Conservation (phyloP, 1,140 invertebrate genomes). For the Sminthurides bifidus region DNA sequence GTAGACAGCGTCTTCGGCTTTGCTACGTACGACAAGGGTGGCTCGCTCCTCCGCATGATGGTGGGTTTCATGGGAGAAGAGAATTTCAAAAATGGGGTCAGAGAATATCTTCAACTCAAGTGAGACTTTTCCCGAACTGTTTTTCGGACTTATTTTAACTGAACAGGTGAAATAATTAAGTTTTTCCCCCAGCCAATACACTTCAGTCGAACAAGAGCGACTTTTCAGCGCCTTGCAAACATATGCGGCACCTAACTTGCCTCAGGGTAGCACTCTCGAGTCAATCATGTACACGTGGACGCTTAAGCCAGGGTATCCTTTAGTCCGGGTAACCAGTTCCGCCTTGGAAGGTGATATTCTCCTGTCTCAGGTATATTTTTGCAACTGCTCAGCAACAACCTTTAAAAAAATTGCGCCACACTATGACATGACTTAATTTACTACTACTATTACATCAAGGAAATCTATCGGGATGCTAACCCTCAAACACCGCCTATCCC, state of each 20-base stretch:
- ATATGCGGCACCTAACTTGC: constrained; percentile 41
- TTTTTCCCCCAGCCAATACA: constrained; percentile 42
- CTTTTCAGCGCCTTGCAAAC: constrained; percentile 50
- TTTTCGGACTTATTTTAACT: background rate
- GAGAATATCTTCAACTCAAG: constrained; percentile 31
- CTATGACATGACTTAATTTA: too few relatives aligned
- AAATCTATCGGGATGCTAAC: too few relatives aligned
- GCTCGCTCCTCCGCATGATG: constrained; percentile 43
- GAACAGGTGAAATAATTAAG: background rate
- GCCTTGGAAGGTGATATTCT: too few relatives aligned
- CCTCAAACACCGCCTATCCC: too few relatives aligned
- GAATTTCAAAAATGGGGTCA: constrained; percentile 39
- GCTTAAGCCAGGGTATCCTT: constrained; percentile 65
- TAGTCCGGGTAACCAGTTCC: constrained; percentile 55
- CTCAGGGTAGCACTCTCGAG: constrained; percentile 49
- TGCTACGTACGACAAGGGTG: constrained; percentile 26
- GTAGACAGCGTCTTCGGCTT: constrained; percentile 11
- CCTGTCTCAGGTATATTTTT: too few relatives aligned
- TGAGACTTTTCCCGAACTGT: constrained; percentile 14
- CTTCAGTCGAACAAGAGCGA: constrained; percentile 55
- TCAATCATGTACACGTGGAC: constrained; percentile 73
- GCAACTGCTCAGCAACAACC: too few relatives aligned
- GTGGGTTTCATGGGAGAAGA: constrained; percentile 40
- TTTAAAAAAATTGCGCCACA: too few relatives aligned
- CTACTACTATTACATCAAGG: too few relatives aligned